Evolutionary conservation across 2,113 vertebrate genomes (phyloP), one percentile per base, ranked within the genome.

Genomic region (Paramormyrops kingsleyae): DNA sequence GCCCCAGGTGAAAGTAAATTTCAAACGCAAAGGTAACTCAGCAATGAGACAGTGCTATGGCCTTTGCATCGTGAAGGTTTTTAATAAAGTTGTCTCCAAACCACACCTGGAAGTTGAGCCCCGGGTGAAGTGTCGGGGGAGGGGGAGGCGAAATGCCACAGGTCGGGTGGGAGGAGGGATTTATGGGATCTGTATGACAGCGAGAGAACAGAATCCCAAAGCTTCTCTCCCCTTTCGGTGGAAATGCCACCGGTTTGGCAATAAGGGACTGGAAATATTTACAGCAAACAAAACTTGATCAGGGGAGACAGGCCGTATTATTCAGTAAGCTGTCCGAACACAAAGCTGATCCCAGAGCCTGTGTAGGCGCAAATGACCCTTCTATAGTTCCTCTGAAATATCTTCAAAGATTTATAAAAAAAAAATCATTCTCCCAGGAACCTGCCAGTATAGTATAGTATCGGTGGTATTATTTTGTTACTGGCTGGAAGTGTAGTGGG

Each of bases 171-270:
- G 27, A 53, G 56, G 49, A n/a, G 88, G 8, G 47, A 89, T 88
- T 77, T 88, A 77, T 19, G 39, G 88, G 21, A 42, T 66, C 62
- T 50, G 66, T 49, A 35, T 10, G 8, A 44, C 66, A 80, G 62
- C 66, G 7, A 88, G 62, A 49, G 47, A 62, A 77, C 62, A 80
- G 17, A 52, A 53, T 31, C 66, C 88, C 46, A 53, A 17, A 35
- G 85, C 47, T 39, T 19, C 50, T 12, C 47, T 2, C 27, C 17
- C 49, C 66, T 80, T 74, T 80, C 47, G 7, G 74, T 52, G 47
- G 74, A 89, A 89, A 83, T 88, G 47, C 46, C 46, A 83, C 74
- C n/a, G 62, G 46, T 74, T 88, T 50, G 62, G 56, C 62, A 74
- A 74, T 13, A 52, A 77, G 46, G n/a, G 66, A 49, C 24, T 35